phyloP scores from a whole-genome alignment of 1,140 invertebrate genomes.

The Arion vulgaris region DNA sequence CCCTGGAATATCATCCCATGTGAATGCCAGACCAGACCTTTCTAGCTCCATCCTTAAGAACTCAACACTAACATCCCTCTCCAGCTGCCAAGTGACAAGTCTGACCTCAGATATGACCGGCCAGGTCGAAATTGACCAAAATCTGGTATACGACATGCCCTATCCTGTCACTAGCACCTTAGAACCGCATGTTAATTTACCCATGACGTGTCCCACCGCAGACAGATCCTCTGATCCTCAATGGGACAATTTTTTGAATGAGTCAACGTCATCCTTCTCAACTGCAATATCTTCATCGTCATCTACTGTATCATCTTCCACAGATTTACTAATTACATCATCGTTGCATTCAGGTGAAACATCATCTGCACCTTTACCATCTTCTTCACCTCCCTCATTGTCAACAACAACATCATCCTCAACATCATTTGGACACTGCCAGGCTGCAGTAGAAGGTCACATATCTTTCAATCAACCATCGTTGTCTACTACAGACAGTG shows the following conservation, averaged over 20 bases:
- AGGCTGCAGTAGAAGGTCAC: neutral
- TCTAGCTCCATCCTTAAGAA: conserved; percentile 3
- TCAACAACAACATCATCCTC: neutral
- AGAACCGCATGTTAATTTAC: neutral
- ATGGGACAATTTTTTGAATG: neutral
- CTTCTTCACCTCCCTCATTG: conserved; percentile 4
- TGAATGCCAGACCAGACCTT: conserved; percentile 45
- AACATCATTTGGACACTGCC: neutral
- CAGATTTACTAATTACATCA: neutral
- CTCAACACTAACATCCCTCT: neutral
- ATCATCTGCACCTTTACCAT: neutral
- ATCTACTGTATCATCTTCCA: neutral
- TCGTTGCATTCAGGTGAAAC: neutral
- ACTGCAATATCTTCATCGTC: conserved; percentile 14
- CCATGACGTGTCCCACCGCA: neutral
- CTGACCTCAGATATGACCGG: neutral
- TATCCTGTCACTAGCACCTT: neutral
- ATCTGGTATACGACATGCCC: neutral
- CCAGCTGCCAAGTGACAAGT: neutral
- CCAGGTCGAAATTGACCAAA: neutral
- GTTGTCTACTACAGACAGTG: neutral
- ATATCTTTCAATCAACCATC: neutral
- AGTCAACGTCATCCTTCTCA: neutral
- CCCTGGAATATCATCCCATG: conserved; percentile 66
- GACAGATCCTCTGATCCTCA: neutral